A percentile compares a stretch with the other conserved stretches of the same genome.
phyloP scores from a whole-genome alignment of 2,888 invertebrate genomes.

The Labia minor region DNA sequence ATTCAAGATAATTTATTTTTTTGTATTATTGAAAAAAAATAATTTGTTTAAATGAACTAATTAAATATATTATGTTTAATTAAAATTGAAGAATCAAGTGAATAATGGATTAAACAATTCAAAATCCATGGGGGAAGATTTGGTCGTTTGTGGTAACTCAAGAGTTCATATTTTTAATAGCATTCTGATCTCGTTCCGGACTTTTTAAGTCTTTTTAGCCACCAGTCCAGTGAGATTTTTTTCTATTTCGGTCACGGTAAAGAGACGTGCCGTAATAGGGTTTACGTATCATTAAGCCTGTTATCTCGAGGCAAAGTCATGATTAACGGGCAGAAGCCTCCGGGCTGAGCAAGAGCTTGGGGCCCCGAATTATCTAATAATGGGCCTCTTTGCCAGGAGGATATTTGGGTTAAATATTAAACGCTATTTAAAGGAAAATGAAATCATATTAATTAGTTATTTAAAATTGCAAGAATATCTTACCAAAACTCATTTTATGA shows the following conservation, averaged over 20 bases:
- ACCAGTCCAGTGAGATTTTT: neutral
- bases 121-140: too few species aligned
- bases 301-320: constrained; percentile 13
- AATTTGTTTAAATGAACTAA: too few species aligned
- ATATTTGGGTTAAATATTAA: neutral
- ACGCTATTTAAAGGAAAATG: neutral
- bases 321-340: neutral
- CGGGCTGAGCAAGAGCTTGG: neutral
- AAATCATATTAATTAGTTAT: constrained; percentile 2
- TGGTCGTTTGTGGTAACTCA: neutral
- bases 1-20: too few species aligned
- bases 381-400: neutral
- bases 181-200: neutral
- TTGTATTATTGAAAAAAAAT: too few species aligned
- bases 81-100: too few species aligned
- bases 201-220: neutral
- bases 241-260: constrained; percentile 13
- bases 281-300: constrained; percentile 13
- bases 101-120: too few species aligned
- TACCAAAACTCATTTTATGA: too few species aligned
- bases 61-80: too few species aligned
- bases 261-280: constrained; percentile 5
- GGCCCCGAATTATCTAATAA: neutral
- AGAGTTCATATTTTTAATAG: neutral
- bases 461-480: neutral